Base-by-base conservation (phyloP, 2,888 invertebrate species). In the Drosophila acutilabella region DNA sequence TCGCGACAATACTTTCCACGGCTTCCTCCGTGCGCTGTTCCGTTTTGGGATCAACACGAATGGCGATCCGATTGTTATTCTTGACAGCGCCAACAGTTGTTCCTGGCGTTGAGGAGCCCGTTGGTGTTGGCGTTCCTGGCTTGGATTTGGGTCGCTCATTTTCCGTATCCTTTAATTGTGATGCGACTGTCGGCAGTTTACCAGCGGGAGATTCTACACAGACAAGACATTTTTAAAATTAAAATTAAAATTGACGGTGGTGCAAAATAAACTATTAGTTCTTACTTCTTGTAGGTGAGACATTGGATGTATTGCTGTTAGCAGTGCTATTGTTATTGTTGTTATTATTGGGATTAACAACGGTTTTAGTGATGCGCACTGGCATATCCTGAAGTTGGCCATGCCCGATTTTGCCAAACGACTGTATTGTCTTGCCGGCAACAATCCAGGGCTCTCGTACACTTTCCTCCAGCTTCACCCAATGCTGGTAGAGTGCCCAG, bases 1-100 rank as follows among this genome's bases (percentile, higher is more conserved):
- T 96, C 33, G 96, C 96, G 50, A 97, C 94, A 71, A 97, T 97
- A 93, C 96, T 96, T 91, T 97, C 97, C 0, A 97, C 96, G 0
- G 94, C 94, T 89, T 94, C 96, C 90, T 97, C 96, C 66, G 95
- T 78, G 2, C 83, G 79, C 40, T 82, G 81, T 5, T 82, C 82
- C 2, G 81, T 79, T 30, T 83, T 85, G 1, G 82, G 60, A 57
- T 83, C 83, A 13, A 80, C 64, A 1, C 83, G 85, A 42, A 89
- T 91, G 60, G 92, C 92, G 50, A 91, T 87, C 2, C 92, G 91
- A 71, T 91, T 92, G 59, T 54, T 68, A 45, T 81, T 78, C 23
- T 88, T 90, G 0, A 56, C 64, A 20, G 14, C 47, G 2, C 64
- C 64, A 6, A 23, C 47, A 20, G 33, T 26, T 33, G 30, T 7